Evolutionary conservation across 2,888 invertebrate species (phyloP).

Genomic region (Drosophila meridiana): DNA sequence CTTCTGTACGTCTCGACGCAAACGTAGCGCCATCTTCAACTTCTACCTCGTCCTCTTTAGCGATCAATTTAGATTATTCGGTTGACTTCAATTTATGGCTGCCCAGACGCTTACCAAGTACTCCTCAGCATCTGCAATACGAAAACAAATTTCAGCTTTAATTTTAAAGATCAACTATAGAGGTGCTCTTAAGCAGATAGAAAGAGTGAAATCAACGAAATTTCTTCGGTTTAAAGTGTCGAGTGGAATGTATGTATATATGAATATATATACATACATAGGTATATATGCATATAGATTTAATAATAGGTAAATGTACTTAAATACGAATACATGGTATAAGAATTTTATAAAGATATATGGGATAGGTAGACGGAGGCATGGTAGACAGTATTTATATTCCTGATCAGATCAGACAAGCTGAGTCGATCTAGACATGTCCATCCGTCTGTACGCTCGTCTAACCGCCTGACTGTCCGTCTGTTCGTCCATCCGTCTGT

Average conservation of each 20-base stretch:
- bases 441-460: no score
- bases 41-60: background rate
- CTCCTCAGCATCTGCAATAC: conserved; percentile 23
- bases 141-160: background rate
- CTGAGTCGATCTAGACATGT: no score
- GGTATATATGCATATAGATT: no score
- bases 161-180: background rate
- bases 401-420: no score
- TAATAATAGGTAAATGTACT: background rate
- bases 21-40: conserved; percentile 90
- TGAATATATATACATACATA: no score
- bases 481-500: no score
- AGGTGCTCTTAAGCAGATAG: background rate
- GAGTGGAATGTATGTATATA: no score
- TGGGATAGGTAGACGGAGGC: no score
- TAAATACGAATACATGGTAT: no score
- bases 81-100: conserved; percentile 36
- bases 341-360: no score
- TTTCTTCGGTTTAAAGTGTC: background rate
- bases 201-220: background rate
- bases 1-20: conserved; percentile 94
- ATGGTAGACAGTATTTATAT: no score
- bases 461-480: no score
- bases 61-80: conserved; percentile 31
- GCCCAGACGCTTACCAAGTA: conserved; percentile 18